Base-by-base conservation (phyloP, 2,888 invertebrate species). In the Shargacucullia verbasci region DNA sequence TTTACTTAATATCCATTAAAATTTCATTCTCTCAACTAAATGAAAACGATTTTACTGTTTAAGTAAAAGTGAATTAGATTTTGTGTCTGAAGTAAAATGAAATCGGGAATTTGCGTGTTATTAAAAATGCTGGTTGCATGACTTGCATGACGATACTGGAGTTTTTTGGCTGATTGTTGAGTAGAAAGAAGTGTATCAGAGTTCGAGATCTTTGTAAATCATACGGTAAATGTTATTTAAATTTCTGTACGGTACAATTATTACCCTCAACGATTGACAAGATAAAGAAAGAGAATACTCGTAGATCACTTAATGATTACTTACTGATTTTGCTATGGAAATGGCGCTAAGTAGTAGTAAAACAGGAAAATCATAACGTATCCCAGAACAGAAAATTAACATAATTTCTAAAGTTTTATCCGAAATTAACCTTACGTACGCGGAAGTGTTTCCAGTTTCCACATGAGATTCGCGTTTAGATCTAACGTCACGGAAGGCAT, bases 1-100 rank as follows among this genome's bases (percentile, higher is more conserved):
- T 63, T 64, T 53, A 64, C 44, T 73, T 59, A 60, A 64, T 69
- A 59, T 58, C 55, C 37, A 60, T 63, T 70, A 48, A 55, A 59
- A 39, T 62, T 53, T 54, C 20, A 52, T 58, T 59, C 50, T 66
- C 53, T 62, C n/a, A 56, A 58, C 12, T 35, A 46, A 57, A 62
- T 62, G 48, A 35, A 53, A 59, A 47, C 14, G 40, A 52, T 37
- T 54, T 56, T 37, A 29, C 38, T 9, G 14, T 33, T 1, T 12
- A 14, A 25, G 9, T 41, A 9, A 34, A 46, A 48, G 13, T 37
- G 13, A 7, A 48, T 43, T 25, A 46, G 8, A 9, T 20, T 54
- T 38, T 31, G 25, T 40, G 41, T 35, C 6, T 31, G 11, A 60
- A 9, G 39, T 14, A 39, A 38, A 37, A 44, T 55, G 8, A 8